Percentiles rank a stretch among this genome's conserved stretches.
Evolutionary conservation across 1,140 invertebrate genomes (phyloP).

Genomic region (Bombus haemorrhoidalis): DNA sequence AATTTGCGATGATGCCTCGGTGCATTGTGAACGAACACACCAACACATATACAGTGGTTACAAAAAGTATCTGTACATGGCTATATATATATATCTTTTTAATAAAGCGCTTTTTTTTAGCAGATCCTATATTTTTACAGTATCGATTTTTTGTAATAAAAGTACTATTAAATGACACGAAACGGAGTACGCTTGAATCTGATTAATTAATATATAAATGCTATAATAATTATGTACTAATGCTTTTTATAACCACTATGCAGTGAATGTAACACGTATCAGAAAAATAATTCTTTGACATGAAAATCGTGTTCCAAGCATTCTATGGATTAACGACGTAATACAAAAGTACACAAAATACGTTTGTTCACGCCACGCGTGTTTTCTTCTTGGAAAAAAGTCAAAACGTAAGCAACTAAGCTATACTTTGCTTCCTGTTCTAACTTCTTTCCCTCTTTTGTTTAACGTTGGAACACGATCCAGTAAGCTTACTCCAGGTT

Average conservation of each 20-base stretch:
- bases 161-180: too few species aligned
- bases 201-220: too few species aligned
- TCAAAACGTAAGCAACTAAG: not conserved
- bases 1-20: not conserved
- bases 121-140: too few species aligned
- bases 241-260: too few species aligned
- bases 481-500: conserved; percentile 45
- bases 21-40: conserved; percentile 36
- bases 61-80: too few species aligned
- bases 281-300: conserved; percentile 25
- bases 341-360: conserved; percentile 68
- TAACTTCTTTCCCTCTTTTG: not conserved
- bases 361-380: conserved; percentile 26
- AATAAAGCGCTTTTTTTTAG: too few species aligned
- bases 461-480: conserved; percentile 56
- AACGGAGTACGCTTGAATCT: too few species aligned
- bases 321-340: conserved; percentile 46
- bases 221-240: too few species aligned
- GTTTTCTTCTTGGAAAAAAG: not conserved
- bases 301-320: conserved; percentile 60
- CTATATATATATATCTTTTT: too few species aligned
- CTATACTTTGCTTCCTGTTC: not conserved
- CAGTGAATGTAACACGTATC: conserved; percentile 22
- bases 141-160: too few species aligned
- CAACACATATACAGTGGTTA: conserved; percentile 11